These are phyloP conservation scores for Tetrapedia diversipes DNA, from an alignment of 2,888 invertebrate genomes.

Conservation along the genomic window DNA sequence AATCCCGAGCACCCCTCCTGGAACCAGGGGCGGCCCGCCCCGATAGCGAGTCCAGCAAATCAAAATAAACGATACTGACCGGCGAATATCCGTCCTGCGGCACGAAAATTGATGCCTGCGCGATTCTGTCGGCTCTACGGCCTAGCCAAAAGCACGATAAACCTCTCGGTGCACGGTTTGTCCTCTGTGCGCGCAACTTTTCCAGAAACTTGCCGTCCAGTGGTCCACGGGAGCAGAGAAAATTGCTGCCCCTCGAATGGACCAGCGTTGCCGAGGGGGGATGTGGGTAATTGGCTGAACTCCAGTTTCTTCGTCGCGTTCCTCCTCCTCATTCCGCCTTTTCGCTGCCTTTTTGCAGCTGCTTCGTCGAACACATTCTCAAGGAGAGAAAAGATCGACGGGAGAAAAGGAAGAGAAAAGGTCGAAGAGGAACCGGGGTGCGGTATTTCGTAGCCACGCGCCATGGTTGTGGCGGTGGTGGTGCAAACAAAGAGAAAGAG, in stretches of 20 bases:
- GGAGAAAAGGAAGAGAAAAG: neutral
- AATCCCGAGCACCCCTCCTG: slow-evolving; percentile 45
- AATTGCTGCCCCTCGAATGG: slow-evolving; percentile 56
- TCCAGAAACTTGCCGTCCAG: slow-evolving; percentile 3
- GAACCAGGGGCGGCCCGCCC: slow-evolving; percentile 5
- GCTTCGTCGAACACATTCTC: neutral
- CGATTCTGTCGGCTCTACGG: neutral
- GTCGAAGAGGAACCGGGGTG: no score
- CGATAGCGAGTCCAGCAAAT: slow-evolving; percentile 57
- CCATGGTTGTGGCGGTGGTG: no score
- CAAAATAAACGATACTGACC: slow-evolving; percentile 47
- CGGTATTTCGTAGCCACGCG: neutral
- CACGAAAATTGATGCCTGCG: slow-evolving; percentile 34
- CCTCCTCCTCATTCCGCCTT: neutral
- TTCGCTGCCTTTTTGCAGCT: neutral
- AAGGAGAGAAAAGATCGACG: neutral
- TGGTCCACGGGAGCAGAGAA: slow-evolving; percentile 29
- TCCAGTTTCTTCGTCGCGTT: slow-evolving; percentile 40
- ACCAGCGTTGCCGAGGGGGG: slow-evolving; percentile 22
- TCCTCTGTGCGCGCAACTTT: slow-evolving; percentile 10
- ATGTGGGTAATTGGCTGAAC: slow-evolving; percentile 63
- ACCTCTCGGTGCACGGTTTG: slow-evolving; percentile 12
- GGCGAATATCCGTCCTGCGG: slow-evolving; percentile 37
- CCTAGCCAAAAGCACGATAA: slow-evolving; percentile 22
- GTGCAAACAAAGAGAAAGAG: neutral